phyloP scores from a whole-genome alignment of 2,113 vertebrate species.

The Bagarius yarrelli region DNA sequence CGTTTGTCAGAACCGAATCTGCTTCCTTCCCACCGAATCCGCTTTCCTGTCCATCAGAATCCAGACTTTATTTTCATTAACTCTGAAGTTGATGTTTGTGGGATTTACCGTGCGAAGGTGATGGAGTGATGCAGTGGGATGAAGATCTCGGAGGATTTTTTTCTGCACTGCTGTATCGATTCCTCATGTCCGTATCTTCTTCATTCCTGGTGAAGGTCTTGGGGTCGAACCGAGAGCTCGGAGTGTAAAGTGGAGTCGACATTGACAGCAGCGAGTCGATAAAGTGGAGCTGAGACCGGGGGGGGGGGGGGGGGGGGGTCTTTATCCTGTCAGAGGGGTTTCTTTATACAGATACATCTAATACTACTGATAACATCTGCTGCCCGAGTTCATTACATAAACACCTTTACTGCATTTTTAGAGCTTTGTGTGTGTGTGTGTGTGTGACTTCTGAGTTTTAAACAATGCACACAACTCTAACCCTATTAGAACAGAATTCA shows the following conservation, averaged over 20 bases:
- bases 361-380: neutral
- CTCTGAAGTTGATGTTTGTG: neutral
- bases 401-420: neutral
- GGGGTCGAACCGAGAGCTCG: neutral
- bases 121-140: neutral
- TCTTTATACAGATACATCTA: neutral
- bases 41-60: neutral
- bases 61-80: neutral
- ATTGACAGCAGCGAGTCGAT: neutral
- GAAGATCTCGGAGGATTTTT: neutral
- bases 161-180: neutral
- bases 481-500: no score
- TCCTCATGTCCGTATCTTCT: neutral
- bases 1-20: neutral
- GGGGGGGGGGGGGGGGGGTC: neutral
- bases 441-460: neutral
- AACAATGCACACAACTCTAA: neutral
- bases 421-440: no score
- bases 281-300: neutral
- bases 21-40: neutral
- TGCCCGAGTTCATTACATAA: neutral
- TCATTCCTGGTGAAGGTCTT: neutral
- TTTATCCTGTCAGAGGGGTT: neutral
- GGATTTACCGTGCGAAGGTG: neutral
- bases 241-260: constrained; percentile 5